Evolutionary conservation across 2,888 invertebrate genomes (phyloP), one percentile per base, ranked within the genome.

Genomic region (Metopia argyrocephala): DNA sequence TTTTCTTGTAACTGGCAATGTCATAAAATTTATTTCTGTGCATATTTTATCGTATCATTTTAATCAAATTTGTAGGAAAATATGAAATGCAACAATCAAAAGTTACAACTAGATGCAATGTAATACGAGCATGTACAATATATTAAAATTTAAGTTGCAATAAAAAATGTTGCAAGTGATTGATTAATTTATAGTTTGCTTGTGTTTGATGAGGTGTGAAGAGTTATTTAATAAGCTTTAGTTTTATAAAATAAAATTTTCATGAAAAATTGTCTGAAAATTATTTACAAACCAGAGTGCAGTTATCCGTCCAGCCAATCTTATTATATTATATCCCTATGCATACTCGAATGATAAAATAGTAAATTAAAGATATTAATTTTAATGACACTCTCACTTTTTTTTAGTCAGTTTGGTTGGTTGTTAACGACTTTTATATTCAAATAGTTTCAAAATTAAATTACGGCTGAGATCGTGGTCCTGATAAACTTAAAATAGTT

Each of bases 141-240:
- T n/a, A 46, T 38, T 12, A 54, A 68, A 56, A 46, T 54, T 62
- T 70, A 48, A 57, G 50, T n/a, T n/a, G n/a, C n/a, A n/a, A n/a
- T n/a, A n/a, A 20, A 66, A 78, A 70, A 54, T 71, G 59, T 71
- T 78, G 78, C 71, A 78, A 78, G 52, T 54, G 71, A 78, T 71
- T 57, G 59, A 64, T 54, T 64, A 50, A 23, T 54, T 54, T 54
- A 48, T 18, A 7, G 3, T 31, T 31, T 31, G 7, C 12, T 31
- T 12, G 4, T 38, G 20, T 20, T 57, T 21, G 31, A 52, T 71
- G 48, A 74, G 38, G 21, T 66, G 66, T 25, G n/a, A 59, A 59
- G 59, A 66, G 66, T 59, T 75, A 27, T 31, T 59, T 74, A 59
- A 31, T 66, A 23, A 50, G 57, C 27, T 65, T 65, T 21, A 54